phyloP scores from a whole-genome alignment of 2,797 vertebrate genomes.

The Poliocrania exsul region DNA sequence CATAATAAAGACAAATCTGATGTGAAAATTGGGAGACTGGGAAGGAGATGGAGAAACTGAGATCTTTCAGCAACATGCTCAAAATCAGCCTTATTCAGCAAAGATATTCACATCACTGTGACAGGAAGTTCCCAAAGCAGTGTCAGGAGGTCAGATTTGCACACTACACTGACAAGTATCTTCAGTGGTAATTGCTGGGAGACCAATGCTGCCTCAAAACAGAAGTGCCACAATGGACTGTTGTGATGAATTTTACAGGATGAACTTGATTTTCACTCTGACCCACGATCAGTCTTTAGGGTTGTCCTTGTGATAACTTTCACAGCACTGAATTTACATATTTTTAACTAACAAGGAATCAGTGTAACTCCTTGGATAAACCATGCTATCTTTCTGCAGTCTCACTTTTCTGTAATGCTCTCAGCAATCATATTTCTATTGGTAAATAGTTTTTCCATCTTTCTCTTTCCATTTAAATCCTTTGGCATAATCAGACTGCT shows the following conservation, averaged over 20 bases:
- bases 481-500: background rate
- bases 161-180: background rate
- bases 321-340: background rate
- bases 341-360: background rate
- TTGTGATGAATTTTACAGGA: background rate
- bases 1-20: background rate
- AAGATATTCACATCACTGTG: background rate
- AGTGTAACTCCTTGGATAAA: background rate
- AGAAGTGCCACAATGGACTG: background rate
- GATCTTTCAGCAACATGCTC: background rate
- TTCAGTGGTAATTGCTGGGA: background rate
- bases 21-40: background rate
- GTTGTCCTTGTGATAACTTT: background rate
- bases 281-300: background rate
- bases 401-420: background rate
- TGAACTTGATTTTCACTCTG: background rate
- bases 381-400: background rate
- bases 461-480: constrained; percentile 3
- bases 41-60: background rate
- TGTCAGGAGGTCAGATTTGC: background rate
- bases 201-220: background rate
- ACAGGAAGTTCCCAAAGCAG: background rate
- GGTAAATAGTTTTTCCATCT: background rate
- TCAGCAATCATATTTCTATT: background rate
- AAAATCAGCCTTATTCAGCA: background rate